phyloP scores from a whole-genome alignment of 2,888 invertebrate genomes.

The Aleiodes leptofemur region DNA sequence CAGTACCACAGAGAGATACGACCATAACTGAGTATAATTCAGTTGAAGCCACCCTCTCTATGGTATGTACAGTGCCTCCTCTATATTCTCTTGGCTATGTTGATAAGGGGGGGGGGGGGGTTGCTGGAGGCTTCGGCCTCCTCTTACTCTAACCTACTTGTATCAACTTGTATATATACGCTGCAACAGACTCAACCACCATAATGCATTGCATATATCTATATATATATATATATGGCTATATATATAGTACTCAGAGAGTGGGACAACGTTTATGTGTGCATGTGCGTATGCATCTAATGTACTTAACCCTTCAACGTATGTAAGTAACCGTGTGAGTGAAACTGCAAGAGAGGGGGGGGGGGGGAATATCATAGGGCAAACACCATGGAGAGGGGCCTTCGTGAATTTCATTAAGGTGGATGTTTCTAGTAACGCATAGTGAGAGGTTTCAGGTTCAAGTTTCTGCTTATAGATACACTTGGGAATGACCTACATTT shows the following conservation, averaged over 20 bases:
- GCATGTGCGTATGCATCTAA: slow-evolving; percentile 55
- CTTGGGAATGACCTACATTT: not conserved
- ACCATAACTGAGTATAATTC: slow-evolving; percentile 71
- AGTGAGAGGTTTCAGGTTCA: slow-evolving; percentile 49
- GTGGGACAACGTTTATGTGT: slow-evolving; percentile 63
- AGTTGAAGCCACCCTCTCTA: slow-evolving; percentile 60
- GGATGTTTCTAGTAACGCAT: slow-evolving; percentile 49
- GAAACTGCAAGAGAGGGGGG: slow-evolving; percentile 50
- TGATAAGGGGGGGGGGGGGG: not conserved
- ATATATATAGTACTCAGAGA: slow-evolving; percentile 51
- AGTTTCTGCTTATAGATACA: not conserved
- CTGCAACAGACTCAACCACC: slow-evolving; percentile 57
- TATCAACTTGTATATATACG: slow-evolving; percentile 48
- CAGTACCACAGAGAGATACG: slow-evolving; percentile 62
- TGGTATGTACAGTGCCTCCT: slow-evolving; percentile 68
- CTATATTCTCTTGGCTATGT: slow-evolving; percentile 64
- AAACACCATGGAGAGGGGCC: slow-evolving; percentile 44
- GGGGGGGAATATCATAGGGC: slow-evolving; percentile 24
- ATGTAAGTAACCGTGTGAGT: slow-evolving; percentile 46
- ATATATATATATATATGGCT: too few species aligned
- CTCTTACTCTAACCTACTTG: slow-evolving; percentile 60
- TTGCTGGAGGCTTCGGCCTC: slow-evolving; percentile 50
- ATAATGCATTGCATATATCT: slow-evolving; percentile 66
- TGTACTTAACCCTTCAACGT: slow-evolving; percentile 53
- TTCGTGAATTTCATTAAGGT: slow-evolving; percentile 61